These are phyloP conservation scores for Papilio polyxenes DNA, from an alignment of 1,140 invertebrate species.

Conservation along the genomic window DNA sequence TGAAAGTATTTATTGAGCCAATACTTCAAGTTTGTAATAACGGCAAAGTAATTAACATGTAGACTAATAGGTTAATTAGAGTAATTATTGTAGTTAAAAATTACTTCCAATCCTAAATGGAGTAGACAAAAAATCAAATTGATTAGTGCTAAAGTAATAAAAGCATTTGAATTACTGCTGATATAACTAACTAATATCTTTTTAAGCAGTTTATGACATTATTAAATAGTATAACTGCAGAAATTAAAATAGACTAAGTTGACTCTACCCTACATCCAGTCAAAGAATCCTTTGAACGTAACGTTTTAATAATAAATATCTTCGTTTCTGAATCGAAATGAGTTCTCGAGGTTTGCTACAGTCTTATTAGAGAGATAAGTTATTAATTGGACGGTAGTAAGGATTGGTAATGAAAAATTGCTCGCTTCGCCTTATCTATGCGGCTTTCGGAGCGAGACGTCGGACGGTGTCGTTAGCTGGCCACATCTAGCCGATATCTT, in stretches of 20 bases:
- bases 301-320: constrained; percentile 36
- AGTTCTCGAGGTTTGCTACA: constrained; percentile 28
- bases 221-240: neutral
- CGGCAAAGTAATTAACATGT: neutral
- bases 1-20: constrained; percentile 1
- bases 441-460: constrained; percentile 55
- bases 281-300: constrained; percentile 29
- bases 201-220: neutral
- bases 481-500: constrained; percentile 56
- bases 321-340: constrained; percentile 32
- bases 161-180: neutral
- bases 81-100: neutral
- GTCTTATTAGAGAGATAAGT: constrained; percentile 45
- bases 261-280: neutral
- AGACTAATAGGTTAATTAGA: constrained; percentile 17
- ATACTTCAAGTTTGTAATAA: constrained; percentile 3
- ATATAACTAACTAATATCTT: no score
- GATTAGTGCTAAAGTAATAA: neutral
- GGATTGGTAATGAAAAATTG: constrained; percentile 69
- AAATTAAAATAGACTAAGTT: neutral
- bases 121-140: neutral
- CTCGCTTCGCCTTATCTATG: constrained; percentile 60
- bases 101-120: neutral
- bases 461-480: constrained; percentile 61
- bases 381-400: constrained; percentile 47